phyloP scores from a whole-genome alignment of 2,797 vertebrate species.

The Coccyzus lansbergi region DNA sequence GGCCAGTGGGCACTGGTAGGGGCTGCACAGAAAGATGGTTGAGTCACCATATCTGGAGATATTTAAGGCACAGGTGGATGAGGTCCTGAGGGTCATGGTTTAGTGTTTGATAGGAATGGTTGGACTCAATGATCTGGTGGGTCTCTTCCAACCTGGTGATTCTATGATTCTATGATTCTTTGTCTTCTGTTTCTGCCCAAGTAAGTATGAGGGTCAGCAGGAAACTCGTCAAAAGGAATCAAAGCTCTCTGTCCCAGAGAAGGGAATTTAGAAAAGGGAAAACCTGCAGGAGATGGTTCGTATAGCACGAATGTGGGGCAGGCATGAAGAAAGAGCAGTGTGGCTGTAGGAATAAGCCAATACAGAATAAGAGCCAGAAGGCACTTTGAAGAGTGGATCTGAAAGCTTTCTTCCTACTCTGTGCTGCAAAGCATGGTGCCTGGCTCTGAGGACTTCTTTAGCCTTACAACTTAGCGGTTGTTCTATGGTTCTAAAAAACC shows the following conservation, averaged over 20 bases:
- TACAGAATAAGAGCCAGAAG: not conserved
- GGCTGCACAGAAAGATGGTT: no score
- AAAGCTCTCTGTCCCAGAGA: not conserved
- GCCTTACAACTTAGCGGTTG: no score
- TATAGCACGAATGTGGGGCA: accelerated
- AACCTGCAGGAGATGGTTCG: not conserved
- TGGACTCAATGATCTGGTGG: no score
- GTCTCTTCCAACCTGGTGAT: no score
- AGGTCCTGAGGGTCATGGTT: no score
- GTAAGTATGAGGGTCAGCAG: not conserved
- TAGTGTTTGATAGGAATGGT: no score
- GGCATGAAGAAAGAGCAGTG: not conserved
- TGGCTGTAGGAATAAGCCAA: not conserved
- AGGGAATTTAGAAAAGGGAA: not conserved
- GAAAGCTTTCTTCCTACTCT: not conserved
- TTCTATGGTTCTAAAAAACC: no score
- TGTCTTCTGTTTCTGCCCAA: not conserved
- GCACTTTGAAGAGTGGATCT: not conserved
- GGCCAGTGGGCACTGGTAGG: no score
- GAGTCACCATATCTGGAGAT: no score
- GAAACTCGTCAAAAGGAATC: not conserved
- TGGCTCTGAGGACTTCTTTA: not conserved
- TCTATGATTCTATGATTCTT: not conserved
- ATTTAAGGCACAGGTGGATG: no score
- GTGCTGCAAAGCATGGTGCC: not conserved